A percentile compares a stretch with the other conserved stretches of the same genome.
Evolutionary conservation across 2,888 invertebrate genomes (phyloP).

Genomic region (Abscondita cerata): DNA sequence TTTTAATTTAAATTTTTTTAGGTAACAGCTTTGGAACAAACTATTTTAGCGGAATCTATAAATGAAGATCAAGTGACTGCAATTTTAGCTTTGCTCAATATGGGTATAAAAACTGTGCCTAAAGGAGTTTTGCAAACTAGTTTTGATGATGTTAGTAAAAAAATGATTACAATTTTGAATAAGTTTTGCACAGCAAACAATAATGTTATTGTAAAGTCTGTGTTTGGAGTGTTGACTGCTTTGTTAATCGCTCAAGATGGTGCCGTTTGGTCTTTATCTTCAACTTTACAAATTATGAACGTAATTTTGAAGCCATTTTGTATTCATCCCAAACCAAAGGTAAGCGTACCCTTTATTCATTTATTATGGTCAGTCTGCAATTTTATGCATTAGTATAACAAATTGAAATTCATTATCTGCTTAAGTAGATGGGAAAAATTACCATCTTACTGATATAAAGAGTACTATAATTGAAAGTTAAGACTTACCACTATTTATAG

Average conservation of each 20-base stretch:
- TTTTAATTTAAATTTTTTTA: constrained; percentile 50
- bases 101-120: constrained; percentile 88
- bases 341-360: constrained; percentile 48
- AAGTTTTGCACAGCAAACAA: constrained; percentile 74
- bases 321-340: constrained; percentile 86
- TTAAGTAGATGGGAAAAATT: no score
- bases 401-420: no score
- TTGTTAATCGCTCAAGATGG: constrained; percentile 80
- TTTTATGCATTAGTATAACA: no score
- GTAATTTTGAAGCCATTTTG: constrained; percentile 76
- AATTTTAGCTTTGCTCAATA: constrained; percentile 78
- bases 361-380: no score
- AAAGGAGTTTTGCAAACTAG: constrained; percentile 75
- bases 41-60: constrained; percentile 58
- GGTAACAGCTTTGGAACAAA: constrained; percentile 80
- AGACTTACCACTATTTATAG: no score
- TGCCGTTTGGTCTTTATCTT: constrained; percentile 74
- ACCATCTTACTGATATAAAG: no score
- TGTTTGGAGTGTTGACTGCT: constrained; percentile 75
- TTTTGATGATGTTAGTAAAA: constrained; percentile 75
- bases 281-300: constrained; percentile 76
- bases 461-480: no score
- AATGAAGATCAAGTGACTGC: constrained; percentile 80
- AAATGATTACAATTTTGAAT: constrained; percentile 72
- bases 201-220: constrained; percentile 69